These are phyloP conservation scores for Octonoba sinensis DNA, from an alignment of 2,888 invertebrate species.

Conservation along the genomic window DNA sequence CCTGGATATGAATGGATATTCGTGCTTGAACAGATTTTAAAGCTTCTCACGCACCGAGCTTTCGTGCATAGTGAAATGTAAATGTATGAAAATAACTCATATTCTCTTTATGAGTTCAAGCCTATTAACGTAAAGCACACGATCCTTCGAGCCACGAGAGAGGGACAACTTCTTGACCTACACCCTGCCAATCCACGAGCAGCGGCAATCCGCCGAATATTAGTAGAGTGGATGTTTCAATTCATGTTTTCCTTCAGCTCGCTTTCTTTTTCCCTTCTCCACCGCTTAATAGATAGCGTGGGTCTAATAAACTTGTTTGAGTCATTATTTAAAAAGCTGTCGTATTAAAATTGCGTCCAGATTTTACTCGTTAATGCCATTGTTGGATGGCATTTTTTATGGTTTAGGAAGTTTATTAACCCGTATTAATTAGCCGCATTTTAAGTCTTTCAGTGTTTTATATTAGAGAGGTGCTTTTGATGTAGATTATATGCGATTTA, in stretches of 20 bases:
- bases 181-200: background rate
- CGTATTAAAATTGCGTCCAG: constrained; percentile 21
- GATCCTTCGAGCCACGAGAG: constrained; percentile 9
- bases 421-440: constrained; percentile 7
- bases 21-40: no score
- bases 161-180: constrained; percentile 5
- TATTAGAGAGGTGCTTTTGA: background rate
- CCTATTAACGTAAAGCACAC: constrained; percentile 27
- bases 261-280: background rate
- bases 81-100: no score
- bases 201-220: background rate
- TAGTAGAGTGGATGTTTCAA: constrained; percentile 31
- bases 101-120: no score
- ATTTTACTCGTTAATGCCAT: background rate
- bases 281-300: background rate
- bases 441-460: background rate
- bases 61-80: no score
- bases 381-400: background rate
- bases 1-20: no score
- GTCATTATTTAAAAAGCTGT: constrained; percentile 5
- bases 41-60: no score
- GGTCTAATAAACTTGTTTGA: constrained; percentile 16
- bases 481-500: background rate
- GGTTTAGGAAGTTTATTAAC: constrained; percentile 14
- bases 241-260: constrained; percentile 3